Evolutionary conservation across 2,113 vertebrate genomes (phyloP).

Genomic region (Bambusicola thoracicus): DNA sequence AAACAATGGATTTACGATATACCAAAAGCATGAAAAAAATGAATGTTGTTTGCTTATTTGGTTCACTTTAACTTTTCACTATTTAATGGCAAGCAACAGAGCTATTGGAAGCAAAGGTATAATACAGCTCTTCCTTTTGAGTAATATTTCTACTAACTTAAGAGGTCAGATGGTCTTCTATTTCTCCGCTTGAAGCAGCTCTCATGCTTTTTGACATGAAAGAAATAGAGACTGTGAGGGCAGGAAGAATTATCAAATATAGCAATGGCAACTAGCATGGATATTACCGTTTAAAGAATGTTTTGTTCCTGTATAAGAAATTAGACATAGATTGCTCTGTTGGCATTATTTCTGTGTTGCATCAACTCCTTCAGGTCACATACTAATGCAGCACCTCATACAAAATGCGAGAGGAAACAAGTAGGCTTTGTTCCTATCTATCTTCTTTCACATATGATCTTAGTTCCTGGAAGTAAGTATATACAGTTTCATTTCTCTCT

Average conservation of each 20-base stretch:
- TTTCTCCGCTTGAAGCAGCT: background rate
- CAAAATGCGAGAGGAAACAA: background rate
- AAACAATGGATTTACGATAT: background rate
- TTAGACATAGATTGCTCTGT: background rate
- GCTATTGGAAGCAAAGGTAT: background rate
- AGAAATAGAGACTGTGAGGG: background rate
- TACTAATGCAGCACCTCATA: background rate
- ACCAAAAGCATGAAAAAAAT: background rate
- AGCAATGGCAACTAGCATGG: background rate
- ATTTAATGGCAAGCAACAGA: background rate
- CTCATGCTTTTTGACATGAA: background rate
- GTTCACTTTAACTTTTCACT: background rate
- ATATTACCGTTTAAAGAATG: conserved; percentile 10
- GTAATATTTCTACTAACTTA: background rate
- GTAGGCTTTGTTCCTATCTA: background rate
- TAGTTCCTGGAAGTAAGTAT: conserved; percentile 26
- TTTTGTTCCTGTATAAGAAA: conserved; percentile 21
- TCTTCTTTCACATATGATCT: background rate
- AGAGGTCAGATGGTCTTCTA: background rate
- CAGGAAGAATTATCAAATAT: background rate
- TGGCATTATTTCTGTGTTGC: background rate
- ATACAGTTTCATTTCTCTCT: conserved; percentile 6
- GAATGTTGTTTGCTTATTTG: background rate
- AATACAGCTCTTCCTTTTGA: background rate
- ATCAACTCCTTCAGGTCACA: conserved; percentile 25